Percentiles rank a stretch among this genome's conserved stretches.
These are phyloP conservation scores for Taxidea taxus DNA, from an alignment of 2,113 vertebrate genomes.

Conservation along the genomic window DNA sequence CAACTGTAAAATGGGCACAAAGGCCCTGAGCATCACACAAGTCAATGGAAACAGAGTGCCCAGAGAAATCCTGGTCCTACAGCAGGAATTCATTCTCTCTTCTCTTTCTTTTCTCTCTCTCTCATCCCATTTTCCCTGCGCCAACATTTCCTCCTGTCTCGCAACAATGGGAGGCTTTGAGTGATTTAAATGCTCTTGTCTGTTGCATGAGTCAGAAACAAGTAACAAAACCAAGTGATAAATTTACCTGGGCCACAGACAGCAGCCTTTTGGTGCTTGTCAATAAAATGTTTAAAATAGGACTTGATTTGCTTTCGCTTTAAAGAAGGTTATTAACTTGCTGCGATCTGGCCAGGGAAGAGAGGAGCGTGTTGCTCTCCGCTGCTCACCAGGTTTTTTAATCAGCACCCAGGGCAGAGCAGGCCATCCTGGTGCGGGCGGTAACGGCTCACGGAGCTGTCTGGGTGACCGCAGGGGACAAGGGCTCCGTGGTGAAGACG, in stretches of 20 bases:
- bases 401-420: constrained; percentile 80
- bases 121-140: too few species aligned
- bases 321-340: constrained; percentile 82
- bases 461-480: constrained; percentile 74
- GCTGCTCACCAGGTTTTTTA: constrained; percentile 81
- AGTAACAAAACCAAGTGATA: constrained; percentile 79
- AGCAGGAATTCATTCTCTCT: neutral
- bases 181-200: constrained; percentile 59
- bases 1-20: neutral
- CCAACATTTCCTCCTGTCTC: neutral
- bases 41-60: neutral
- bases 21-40: neutral
- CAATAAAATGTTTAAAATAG: constrained; percentile 81
- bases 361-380: constrained; percentile 61
- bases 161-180: neutral
- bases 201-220: constrained; percentile 71
- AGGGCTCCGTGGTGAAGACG: constrained; percentile 76
- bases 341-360: constrained; percentile 78
- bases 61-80: neutral
- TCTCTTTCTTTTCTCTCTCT: neutral
- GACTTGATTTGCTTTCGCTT: constrained; percentile 80
- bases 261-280: constrained; percentile 77
- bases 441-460: constrained; percentile 79
- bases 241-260: constrained; percentile 76
- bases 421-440: constrained; percentile 61